Percentiles rank a stretch among this genome's conserved stretches.
phyloP scores from a whole-genome alignment of 2,113 vertebrate species.

The Mellivora capensis region DNA sequence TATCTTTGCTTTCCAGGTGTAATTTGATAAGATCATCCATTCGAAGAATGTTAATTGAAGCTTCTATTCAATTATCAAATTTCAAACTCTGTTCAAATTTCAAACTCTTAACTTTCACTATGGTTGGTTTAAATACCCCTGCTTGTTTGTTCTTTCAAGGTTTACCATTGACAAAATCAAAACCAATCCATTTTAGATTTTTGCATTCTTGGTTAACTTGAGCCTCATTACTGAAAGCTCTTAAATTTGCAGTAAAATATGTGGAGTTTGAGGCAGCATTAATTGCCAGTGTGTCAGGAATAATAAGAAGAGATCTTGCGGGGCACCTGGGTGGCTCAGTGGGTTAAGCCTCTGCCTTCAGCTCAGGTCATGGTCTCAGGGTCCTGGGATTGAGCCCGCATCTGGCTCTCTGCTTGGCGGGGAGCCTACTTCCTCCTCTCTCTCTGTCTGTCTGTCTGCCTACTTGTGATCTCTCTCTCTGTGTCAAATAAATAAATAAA shows the following conservation, averaged over 20 bases:
- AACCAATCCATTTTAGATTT: conserved; percentile 97
- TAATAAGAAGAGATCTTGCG: conserved; percentile 93
- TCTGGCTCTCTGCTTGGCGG: too few species aligned
- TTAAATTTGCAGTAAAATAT: conserved; percentile 95
- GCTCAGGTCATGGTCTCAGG: too few species aligned
- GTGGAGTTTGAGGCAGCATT: conserved; percentile 97
- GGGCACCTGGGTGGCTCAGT: too few species aligned
- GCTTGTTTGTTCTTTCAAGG: conserved; percentile 96
- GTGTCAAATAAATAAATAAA: too few species aligned
- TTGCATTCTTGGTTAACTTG: conserved; percentile 98
- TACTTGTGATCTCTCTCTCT: too few species aligned
- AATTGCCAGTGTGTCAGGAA: conserved; percentile 96
- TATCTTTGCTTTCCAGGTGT: conserved; percentile 94
- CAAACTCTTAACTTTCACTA: conserved; percentile 97
- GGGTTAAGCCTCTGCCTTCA: too few species aligned
- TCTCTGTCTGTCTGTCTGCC: too few species aligned
- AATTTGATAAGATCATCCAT: conserved; percentile 98
- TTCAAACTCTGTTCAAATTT: conserved; percentile 97
- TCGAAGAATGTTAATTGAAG: conserved; percentile 97
- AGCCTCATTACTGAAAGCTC: conserved; percentile 97
- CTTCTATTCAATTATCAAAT: conserved; percentile 94
- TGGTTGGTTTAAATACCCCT: conserved; percentile 95
- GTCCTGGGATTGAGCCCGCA: too few species aligned
- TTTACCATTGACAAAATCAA: conserved; percentile 95
- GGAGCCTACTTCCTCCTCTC: too few species aligned